A percentile compares a stretch with the other conserved stretches of the same genome.
Conservation (phyloP, 2,113 vertebrate genomes). For the Meles meles region DNA sequence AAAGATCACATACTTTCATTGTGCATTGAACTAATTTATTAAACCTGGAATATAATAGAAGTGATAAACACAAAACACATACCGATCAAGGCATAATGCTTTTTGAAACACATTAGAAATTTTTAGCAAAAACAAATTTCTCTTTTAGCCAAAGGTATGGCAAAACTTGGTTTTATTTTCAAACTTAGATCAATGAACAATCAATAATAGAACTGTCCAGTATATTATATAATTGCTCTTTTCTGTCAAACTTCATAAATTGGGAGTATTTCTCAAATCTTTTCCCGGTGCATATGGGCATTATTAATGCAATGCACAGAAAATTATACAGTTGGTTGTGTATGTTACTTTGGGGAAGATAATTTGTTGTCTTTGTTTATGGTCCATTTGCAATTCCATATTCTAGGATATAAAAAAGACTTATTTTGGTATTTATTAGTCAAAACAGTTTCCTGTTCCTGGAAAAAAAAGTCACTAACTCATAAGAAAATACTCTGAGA, state of each 20-base stretch:
- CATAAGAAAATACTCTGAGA: neutral
- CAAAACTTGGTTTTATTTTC: constrained; percentile 22
- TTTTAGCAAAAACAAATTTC: neutral
- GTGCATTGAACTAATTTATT: neutral
- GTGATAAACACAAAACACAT: neutral
- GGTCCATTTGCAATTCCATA: neutral
- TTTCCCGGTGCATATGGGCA: neutral
- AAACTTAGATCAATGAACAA: neutral
- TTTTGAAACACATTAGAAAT: neutral
- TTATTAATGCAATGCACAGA: neutral
- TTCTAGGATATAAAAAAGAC: neutral
- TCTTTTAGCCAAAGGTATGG: neutral
- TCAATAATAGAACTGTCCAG: neutral
- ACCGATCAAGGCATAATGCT: neutral
- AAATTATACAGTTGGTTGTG: neutral
- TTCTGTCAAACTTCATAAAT: neutral
- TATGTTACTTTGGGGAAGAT: neutral
- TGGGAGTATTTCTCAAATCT: neutral
- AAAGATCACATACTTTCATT: constrained; percentile 6
- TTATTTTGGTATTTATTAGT: neutral
- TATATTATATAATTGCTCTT: neutral
- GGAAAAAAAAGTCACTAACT: neutral
- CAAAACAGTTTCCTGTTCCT: neutral
- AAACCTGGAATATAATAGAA: neutral
- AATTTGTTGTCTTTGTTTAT: neutral